A percentile compares a stretch with the other conserved stretches of the same genome.
These are phyloP conservation scores for Mesochorus sp. DNA, from an alignment of 2,888 invertebrate species.

Conservation along the genomic window DNA sequence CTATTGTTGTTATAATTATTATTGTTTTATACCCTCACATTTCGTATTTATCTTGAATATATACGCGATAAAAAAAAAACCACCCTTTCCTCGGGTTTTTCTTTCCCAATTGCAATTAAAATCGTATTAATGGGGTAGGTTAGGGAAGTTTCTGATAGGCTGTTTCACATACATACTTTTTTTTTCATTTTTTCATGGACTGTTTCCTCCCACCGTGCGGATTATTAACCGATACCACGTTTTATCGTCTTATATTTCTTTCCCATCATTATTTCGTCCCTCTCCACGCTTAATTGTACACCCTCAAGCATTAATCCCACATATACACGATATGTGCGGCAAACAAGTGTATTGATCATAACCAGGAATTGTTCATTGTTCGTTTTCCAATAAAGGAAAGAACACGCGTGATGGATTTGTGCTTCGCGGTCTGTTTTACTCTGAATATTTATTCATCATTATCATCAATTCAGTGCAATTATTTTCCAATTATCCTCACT, in stretches of 20 bases:
- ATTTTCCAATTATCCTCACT: slow-evolving; percentile 47
- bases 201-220: no score
- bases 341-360: slow-evolving; percentile 19
- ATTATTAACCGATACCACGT: slow-evolving; percentile 11
- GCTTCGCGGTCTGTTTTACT: slow-evolving; percentile 10
- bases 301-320: slow-evolving; percentile 72
- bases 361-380: slow-evolving; percentile 29
- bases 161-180: not conserved
- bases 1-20: no score
- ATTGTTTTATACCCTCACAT: no score
- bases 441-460: not conserved
- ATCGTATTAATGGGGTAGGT: slow-evolving; percentile 72
- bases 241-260: slow-evolving; percentile 19
- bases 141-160: slow-evolving; percentile 61
- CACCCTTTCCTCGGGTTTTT: slow-evolving; percentile 70
- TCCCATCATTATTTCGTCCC: not conserved
- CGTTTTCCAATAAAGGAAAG: slow-evolving; percentile 7
- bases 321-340: not conserved
- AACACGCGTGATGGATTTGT: not conserved
- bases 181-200: no score
- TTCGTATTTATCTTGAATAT: no score
- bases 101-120: slow-evolving; percentile 75
- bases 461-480: slow-evolving; percentile 39
- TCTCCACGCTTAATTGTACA: slow-evolving; percentile 71
- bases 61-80: not conserved